Conservation (phyloP, 1,140 invertebrate species). For the Rhagoletis zephyria region DNA sequence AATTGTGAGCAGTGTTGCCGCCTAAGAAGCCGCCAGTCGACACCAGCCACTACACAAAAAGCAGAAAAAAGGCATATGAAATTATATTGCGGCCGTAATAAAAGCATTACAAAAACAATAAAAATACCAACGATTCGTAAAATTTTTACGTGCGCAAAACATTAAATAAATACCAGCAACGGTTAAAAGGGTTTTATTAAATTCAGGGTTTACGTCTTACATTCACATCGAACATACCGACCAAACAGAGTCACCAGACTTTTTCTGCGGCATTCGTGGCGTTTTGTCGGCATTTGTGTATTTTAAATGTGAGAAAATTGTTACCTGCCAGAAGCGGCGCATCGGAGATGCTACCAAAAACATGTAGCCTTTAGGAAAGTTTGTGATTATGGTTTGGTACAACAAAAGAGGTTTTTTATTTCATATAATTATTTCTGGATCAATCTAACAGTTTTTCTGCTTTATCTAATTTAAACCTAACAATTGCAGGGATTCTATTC, state of each 20-base stretch:
- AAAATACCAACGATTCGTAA: not conserved
- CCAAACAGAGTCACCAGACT: not conserved
- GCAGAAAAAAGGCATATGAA: conserved; percentile 14
- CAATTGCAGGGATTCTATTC: no score
- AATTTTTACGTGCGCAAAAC: conserved; percentile 26
- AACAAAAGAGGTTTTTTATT: not conserved
- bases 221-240: not conserved
- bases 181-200: conserved; percentile 56
- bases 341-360: not conserved
- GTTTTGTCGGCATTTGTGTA: conserved; percentile 21
- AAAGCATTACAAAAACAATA: conserved; percentile 41
- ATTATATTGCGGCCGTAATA: not conserved
- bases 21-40: conserved; percentile 1
- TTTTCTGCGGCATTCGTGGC: not conserved
- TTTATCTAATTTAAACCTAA: no score
- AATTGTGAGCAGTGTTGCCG: conserved; percentile 13
- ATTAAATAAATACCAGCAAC: conserved; percentile 48
- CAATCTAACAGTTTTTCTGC: no score
- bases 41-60: conserved; percentile 34
- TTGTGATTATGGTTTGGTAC: not conserved
- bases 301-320: conserved; percentile 11
- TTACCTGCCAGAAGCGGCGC: not conserved
- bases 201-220: conserved; percentile 53
- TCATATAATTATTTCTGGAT: not conserved
- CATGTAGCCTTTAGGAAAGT: not conserved